phyloP scores from a whole-genome alignment of 2,888 invertebrate species.

The Apomyelois bistriatella region DNA sequence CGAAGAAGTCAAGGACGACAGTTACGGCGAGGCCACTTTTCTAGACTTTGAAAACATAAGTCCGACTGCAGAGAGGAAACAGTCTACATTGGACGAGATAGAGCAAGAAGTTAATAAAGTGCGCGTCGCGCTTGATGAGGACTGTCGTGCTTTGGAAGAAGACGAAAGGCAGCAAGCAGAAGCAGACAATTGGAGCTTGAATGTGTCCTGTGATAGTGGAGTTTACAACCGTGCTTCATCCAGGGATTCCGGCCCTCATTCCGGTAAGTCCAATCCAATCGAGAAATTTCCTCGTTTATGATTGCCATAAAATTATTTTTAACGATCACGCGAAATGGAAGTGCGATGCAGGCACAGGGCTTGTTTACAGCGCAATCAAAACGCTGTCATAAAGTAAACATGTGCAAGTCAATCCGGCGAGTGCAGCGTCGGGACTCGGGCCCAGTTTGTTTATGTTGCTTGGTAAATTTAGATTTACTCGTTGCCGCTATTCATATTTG shows the following conservation, averaged over 20 bases:
- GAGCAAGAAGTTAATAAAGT: constrained; percentile 76
- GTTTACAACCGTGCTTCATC: constrained; percentile 81
- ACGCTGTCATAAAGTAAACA: constrained; percentile 53
- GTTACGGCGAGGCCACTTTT: constrained; percentile 70
- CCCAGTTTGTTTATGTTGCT: constrained; percentile 75
- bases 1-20: constrained; percentile 57
- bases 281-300: constrained; percentile 37
- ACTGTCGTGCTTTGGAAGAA: constrained; percentile 70
- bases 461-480: constrained; percentile 71
- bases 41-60: constrained; percentile 66
- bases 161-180: constrained; percentile 69
- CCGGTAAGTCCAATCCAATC: constrained; percentile 52
- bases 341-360: constrained; percentile 45
- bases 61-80: constrained; percentile 50
- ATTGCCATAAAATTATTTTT: constrained; percentile 60
- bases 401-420: constrained; percentile 49
- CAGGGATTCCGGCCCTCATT: constrained; percentile 75
- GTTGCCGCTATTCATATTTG: constrained; percentile 68
- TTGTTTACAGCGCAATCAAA: constrained; percentile 57
- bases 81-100: constrained; percentile 70
- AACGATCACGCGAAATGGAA: constrained; percentile 40
- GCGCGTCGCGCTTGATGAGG: constrained; percentile 70
- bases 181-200: constrained; percentile 74
- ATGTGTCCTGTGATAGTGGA: constrained; percentile 80
- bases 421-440: constrained; percentile 53